Base-by-base conservation (phyloP, 1,140 invertebrate species). In the Penaeus japonicus region DNA sequence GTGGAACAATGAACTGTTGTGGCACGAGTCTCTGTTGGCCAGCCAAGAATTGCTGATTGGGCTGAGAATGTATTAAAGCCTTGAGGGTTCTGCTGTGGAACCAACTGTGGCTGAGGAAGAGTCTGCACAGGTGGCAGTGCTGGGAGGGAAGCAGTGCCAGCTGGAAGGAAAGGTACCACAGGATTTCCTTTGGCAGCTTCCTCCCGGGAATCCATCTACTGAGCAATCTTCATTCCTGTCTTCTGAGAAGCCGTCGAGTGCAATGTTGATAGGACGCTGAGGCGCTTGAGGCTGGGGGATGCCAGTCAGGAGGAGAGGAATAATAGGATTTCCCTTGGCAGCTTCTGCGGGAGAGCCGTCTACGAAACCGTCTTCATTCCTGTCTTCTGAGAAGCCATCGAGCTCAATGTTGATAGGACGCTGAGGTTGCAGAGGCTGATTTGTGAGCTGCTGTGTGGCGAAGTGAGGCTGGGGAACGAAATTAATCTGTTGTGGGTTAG, bases 71-170 rank as follows among this genome's bases (percentile, higher is more conserved):
- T 73, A 24, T 84, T 35, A 35, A 53, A 35, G 12, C n/a, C 17
- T 17, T 79, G 62, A 57, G 39, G 35, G 47, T 24, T 27, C 18
- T 83, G 85, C 35, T 90, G 90, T 47, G 81, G 85, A 5, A 59
- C 17, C 30, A 83, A 77, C 84, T 84, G 87, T 73, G 86, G 90
- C 73, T 87, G 88, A 73, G 86, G 90, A 39, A 83, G 89, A 10
- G 83, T 39, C 62, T n/a, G 89, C 54, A 65, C 59, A 32, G 17
- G 62, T 77, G 73, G 53, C 27, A 27, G 24, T 27, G 59, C 87
- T 32, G 82, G 27, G 39, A 53, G 86, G 65, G 54, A 27, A 81
- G 65, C 59, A 80, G 84, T 32, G 27, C 75, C 20, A 30, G 84
- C 0, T 10, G 39, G n/a, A 32, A 32, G 2, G 15, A 54, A 84